Evolutionary conservation across 2,797 vertebrate species (phyloP), one percentile per base, ranked within the genome.

Genomic region (Novumbra hubbsi): DNA sequence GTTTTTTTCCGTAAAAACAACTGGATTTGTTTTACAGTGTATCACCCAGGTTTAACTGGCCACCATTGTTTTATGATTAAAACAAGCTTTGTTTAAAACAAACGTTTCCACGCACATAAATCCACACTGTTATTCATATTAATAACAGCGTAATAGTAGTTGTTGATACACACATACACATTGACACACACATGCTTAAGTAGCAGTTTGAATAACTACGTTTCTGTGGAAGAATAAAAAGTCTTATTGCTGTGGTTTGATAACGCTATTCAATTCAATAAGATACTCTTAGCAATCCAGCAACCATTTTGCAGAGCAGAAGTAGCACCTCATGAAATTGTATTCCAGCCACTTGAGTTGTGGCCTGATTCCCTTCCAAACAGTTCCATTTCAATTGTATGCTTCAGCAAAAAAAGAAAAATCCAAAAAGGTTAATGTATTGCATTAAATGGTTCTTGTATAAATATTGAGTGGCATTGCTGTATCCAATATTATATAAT

Each of bases 381-480:
- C 74, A 55, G 76, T 77, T 45, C 68, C 71, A 71, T 3, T 76
- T 32, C 30, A 67, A 0, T 0, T 41, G 65, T 72, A 86, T 71
- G 71, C 30, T 73, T 83, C 73, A 67, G 69, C 73, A 82, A 65
- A 65, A 65, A 65, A 32, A 65, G 17, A 27, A 60, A 60, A 24
- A 24, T 17, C 21, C n/a, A 21, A 60, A 14, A 24, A 60, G 12
- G 9, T 60, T 11, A 60, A 60, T 24, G 24, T 9, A 55, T 55
- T 9, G 6, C 8, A 55, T 19, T 8, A 55, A 55, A 55, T 55
- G 52, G 52, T 55, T 55, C 19, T n/a, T 17, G 19, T 55, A 55
- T 55, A 17, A 17, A 55, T 55, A 21, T 9, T n/a, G 19, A 55
- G 7, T 8, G 11, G 21, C 19, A 3, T 17, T 55, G 7, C 4